phyloP scores from a whole-genome alignment of 2,888 invertebrate species.

The Drosophila percnosoma region DNA sequence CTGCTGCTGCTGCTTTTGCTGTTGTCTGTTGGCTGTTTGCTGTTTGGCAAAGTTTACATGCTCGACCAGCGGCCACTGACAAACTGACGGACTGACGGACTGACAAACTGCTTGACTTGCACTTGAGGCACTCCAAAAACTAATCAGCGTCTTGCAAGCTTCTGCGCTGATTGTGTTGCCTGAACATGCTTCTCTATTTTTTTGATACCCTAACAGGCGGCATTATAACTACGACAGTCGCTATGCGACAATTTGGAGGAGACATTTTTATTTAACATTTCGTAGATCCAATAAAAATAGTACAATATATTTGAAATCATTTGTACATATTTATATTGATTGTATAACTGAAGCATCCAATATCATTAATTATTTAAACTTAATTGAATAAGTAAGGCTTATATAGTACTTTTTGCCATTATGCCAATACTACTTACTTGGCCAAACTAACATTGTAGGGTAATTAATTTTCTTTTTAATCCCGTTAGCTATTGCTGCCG shows the following conservation, averaged over 20 bases:
- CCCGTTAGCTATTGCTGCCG: neutral
- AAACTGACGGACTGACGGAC: slow-evolving; percentile 33
- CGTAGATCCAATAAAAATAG: too few relatives aligned
- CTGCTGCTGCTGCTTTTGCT: slow-evolving; percentile 15
- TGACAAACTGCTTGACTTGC: slow-evolving; percentile 38
- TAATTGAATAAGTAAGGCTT: neutral
- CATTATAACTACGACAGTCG: neutral
- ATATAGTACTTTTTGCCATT: neutral
- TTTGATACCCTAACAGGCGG: neutral
- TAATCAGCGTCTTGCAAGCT: slow-evolving; percentile 70
- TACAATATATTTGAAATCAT: neutral
- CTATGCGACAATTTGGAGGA: neutral
- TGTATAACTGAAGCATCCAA: neutral
- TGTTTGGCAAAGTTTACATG: slow-evolving; percentile 62
- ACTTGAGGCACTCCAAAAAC: slow-evolving; percentile 76
- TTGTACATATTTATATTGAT: neutral
- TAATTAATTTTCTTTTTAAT: slow-evolving; percentile 17
- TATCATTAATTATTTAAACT: too few relatives aligned
- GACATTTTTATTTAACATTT: neutral
- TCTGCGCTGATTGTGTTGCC: slow-evolving; percentile 42
- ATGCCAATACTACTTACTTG: neutral
- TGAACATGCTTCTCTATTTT: neutral
- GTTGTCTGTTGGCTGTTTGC: slow-evolving; percentile 38
- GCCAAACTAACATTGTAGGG: slow-evolving; percentile 10
- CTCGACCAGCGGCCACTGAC: slow-evolving; percentile 54